Conservation (phyloP, 2,113 vertebrate species). For the Malaclemys terrapin region DNA sequence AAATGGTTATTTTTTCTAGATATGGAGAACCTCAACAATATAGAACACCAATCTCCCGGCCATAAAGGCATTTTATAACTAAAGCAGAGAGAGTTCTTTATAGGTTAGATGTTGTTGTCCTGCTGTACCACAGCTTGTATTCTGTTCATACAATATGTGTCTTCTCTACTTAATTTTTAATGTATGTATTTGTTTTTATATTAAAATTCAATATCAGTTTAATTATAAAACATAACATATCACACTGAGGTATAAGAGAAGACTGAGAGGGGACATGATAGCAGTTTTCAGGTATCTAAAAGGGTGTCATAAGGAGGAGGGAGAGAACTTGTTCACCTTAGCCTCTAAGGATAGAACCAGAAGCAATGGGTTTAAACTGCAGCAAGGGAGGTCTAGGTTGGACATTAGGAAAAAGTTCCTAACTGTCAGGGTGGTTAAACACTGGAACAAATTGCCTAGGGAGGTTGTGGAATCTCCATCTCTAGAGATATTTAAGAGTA, state of each 20-base stretch:
- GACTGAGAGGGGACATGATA: no score
- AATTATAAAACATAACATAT: constrained; percentile 76
- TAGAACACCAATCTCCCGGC: constrained; percentile 27
- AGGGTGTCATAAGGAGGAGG: no score
- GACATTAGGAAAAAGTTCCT: no score
- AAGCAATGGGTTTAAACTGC: no score
- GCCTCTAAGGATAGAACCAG: no score
- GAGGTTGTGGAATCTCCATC: no score
- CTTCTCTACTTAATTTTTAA: constrained; percentile 78
- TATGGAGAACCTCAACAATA: not conserved
- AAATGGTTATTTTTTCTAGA: not conserved
- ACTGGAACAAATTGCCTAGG: no score
- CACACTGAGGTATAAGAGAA: constrained; percentile 63
- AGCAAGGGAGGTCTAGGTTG: no score
- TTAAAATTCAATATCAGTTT: constrained; percentile 80
- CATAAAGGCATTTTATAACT: constrained; percentile 66
- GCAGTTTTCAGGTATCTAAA: no score
- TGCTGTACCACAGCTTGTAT: constrained; percentile 55
- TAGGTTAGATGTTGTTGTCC: constrained; percentile 78
- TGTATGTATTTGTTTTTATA: constrained; percentile 78
- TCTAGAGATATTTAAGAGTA: no score
- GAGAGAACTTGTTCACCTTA: no score
- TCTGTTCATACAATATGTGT: constrained; percentile 71
- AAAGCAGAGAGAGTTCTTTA: constrained; percentile 66
- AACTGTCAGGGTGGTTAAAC: no score